These are phyloP conservation scores for Lagodon rhomboides DNA, from an alignment of 2,797 vertebrate genomes.

Conservation along the genomic window DNA sequence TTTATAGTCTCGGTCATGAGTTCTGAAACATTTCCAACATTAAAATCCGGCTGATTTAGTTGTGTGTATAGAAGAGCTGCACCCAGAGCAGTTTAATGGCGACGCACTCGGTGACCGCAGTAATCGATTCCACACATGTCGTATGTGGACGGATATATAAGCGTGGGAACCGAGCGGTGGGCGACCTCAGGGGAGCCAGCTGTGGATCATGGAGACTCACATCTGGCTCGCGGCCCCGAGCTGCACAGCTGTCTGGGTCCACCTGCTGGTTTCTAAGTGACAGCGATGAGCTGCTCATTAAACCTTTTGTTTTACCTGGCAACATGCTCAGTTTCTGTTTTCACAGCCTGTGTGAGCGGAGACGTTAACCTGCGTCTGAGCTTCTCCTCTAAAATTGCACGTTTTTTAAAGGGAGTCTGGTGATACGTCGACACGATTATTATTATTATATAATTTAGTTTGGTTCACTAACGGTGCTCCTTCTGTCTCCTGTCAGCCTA, in stretches of 20 bases:
- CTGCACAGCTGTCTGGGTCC: conserved; percentile 1
- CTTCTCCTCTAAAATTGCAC: too few relatives aligned
- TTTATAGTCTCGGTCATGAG: too few relatives aligned
- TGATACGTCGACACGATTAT: too few relatives aligned
- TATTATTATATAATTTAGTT: too few relatives aligned
- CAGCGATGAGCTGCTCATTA: neutral
- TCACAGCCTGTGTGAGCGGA: too few relatives aligned
- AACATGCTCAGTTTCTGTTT: neutral
- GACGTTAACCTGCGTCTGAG: too few relatives aligned
- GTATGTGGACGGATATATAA: conserved; percentile 27
- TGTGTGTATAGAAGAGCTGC: neutral
- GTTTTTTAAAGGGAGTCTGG: too few relatives aligned
- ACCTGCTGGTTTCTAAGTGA: conserved; percentile 25
- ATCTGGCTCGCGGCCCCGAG: conserved; percentile 45
- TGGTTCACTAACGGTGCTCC: neutral
- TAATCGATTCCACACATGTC: conserved; percentile 32
- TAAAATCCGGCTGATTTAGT: neutral
- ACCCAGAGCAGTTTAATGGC: neutral
- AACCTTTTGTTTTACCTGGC: neutral
- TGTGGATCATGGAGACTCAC: conserved; percentile 37
- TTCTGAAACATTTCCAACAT: too few relatives aligned
- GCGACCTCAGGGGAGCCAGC: conserved; percentile 47
- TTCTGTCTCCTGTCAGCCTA: conserved; percentile 81
- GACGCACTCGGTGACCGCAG: neutral
- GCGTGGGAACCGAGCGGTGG: conserved; percentile 43